These are phyloP conservation scores for Neolamprologus sp. DNA, from an alignment of 2,113 vertebrate genomes.

Conservation along the genomic window DNA sequence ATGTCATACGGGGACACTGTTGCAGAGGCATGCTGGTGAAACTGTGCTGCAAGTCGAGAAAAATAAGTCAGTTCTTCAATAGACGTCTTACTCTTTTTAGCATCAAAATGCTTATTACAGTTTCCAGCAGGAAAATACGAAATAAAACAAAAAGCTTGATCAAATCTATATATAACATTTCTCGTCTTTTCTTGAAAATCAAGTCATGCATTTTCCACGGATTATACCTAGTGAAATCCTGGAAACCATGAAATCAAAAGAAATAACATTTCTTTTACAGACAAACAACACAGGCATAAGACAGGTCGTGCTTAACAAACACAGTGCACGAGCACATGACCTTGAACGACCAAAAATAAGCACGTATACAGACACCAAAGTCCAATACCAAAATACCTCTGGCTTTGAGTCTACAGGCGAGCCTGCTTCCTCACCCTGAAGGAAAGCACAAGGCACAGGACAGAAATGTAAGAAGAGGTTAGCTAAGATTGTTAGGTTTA, in stretches of 20 bases:
- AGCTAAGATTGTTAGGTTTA: conserved; percentile 20
- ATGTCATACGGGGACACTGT: neutral
- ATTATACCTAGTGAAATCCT: conserved; percentile 2
- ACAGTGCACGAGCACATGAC: conserved; percentile 4
- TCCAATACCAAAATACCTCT: conserved; percentile 71
- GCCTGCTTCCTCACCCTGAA: conserved; percentile 70
- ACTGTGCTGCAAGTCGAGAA: neutral
- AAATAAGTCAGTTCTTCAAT: neutral
- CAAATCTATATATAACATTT: neutral
- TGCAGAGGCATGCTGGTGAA: neutral
- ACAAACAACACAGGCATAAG: neutral
- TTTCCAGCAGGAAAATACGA: neutral
- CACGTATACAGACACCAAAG: conserved; percentile 30
- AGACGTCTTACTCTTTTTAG: neutral
- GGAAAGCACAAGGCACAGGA: conserved; percentile 1
- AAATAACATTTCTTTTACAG: conserved; percentile 6
- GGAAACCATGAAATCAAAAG: neutral
- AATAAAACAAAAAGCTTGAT: neutral
- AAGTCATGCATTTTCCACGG: conserved; percentile 6
- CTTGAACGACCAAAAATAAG: neutral
- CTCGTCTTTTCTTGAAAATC: neutral
- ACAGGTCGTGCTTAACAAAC: neutral
- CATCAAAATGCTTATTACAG: neutral
- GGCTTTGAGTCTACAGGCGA: conserved; percentile 70
- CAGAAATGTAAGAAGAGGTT: conserved; percentile 31